Conservation (phyloP, 2,888 invertebrate genomes). For the Ochlodes sylvanus region DNA sequence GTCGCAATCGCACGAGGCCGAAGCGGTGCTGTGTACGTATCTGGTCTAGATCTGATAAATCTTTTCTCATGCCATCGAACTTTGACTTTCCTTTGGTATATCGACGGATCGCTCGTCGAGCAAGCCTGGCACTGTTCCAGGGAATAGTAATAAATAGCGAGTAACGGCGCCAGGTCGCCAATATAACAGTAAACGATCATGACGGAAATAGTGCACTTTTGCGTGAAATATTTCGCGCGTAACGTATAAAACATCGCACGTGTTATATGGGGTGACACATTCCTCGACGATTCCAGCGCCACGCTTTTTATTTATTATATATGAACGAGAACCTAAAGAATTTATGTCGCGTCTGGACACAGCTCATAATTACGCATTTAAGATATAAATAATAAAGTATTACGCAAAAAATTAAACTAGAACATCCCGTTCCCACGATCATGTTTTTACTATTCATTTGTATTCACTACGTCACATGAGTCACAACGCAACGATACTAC, state of each 20-base stretch:
- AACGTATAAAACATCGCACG: conserved; percentile 36
- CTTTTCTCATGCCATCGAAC: conserved; percentile 67
- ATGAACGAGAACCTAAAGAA: neutral
- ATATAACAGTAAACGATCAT: conserved; percentile 62
- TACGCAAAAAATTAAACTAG: neutral
- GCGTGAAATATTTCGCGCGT: conserved; percentile 43
- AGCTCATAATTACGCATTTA: neutral
- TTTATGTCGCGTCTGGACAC: conserved; percentile 4
- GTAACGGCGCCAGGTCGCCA: conserved; percentile 70
- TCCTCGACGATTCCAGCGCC: conserved; percentile 13
- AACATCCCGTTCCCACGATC: no score
- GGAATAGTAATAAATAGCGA: conserved; percentile 75
- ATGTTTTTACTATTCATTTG: neutral
- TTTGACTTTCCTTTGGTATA: conserved; percentile 78
- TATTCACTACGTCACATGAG: no score
- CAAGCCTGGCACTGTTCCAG: conserved; percentile 72
- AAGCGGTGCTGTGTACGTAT: neutral
- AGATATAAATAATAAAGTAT: neutral
- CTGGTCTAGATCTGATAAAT: conserved; percentile 3
- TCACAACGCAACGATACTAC: no score
- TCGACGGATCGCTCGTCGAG: conserved; percentile 62
- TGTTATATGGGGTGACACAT: conserved; percentile 42
- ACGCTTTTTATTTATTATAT: neutral
- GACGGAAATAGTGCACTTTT: conserved; percentile 65
- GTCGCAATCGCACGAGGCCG: neutral